A percentile compares a stretch with the other conserved stretches of the same genome.
Conservation (phyloP, 2,113 vertebrate species). For the Labrus mixtus region DNA sequence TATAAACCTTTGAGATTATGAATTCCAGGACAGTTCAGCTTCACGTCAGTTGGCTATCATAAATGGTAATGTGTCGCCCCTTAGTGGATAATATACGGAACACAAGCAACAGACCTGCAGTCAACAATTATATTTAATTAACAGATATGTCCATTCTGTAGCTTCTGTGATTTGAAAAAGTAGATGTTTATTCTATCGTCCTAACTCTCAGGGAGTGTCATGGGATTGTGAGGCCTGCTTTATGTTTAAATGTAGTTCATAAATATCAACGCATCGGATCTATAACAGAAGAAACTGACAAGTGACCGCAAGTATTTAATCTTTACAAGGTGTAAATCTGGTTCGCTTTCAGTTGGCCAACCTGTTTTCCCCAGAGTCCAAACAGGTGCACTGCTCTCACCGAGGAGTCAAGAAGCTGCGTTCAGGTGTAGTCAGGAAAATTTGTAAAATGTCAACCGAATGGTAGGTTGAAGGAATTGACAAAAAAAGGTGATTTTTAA, state of each 20-base stretch:
- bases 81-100: slow-evolving; percentile 42
- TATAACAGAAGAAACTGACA: not conserved
- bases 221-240: not conserved
- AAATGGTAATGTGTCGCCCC: slow-evolving; percentile 51
- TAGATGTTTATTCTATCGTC: not conserved
- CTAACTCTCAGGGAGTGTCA: not conserved
- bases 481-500: no score
- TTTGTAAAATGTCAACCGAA: not conserved
- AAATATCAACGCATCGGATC: not conserved
- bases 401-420: slow-evolving; percentile 28
- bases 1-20: not conserved
- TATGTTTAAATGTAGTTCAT: not conserved
- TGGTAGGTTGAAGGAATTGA: not conserved
- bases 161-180: not conserved
- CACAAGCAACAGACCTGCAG: not conserved
- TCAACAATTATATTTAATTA: not conserved
- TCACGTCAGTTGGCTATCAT: not conserved
- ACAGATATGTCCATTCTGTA: not conserved
- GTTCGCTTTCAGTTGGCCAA: not conserved
- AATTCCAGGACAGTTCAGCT: not conserved
- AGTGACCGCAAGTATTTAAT: not conserved
- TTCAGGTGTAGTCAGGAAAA: slow-evolving; percentile 30
- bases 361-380: not conserved
- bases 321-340: not conserved
- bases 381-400: slow-evolving; percentile 50